Evolutionary conservation across 1,140 invertebrate species (phyloP).

Genomic region (Pseudomyrmex concolor): DNA sequence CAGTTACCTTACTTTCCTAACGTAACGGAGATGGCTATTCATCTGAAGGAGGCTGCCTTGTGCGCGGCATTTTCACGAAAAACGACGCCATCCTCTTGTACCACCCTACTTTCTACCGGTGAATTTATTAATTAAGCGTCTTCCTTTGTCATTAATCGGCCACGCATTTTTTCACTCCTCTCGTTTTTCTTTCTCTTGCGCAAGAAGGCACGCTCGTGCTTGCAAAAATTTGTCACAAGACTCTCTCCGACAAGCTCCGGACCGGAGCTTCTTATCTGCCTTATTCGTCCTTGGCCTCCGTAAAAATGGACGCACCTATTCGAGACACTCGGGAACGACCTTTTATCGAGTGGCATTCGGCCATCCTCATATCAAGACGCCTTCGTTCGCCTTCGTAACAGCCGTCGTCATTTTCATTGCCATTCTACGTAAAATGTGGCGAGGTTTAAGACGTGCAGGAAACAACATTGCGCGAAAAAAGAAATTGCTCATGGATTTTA

Average conservation of each 20-base stretch:
- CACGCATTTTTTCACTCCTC: constrained; percentile 2
- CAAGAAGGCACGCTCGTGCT: not conserved
- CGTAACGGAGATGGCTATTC: constrained; percentile 71
- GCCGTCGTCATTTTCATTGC: constrained; percentile 64
- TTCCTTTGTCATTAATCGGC: constrained; percentile 33
- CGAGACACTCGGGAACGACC: constrained; percentile 55
- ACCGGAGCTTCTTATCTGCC: constrained; percentile 58
- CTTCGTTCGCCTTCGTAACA: constrained; percentile 44
- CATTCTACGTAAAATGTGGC: constrained; percentile 52
- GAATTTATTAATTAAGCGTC: constrained; percentile 72
- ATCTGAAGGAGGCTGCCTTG: constrained; percentile 67
- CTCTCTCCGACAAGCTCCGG: not conserved
- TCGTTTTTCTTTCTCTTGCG: not conserved
- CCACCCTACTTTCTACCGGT: constrained; percentile 40
- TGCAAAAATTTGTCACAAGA: not conserved
- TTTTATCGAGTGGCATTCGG: constrained; percentile 68
- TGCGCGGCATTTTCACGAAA: constrained; percentile 67
- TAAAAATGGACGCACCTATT: constrained; percentile 65
- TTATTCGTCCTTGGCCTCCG: constrained; percentile 66
- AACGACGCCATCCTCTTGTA: constrained; percentile 58
- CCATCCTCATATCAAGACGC: constrained; percentile 53
- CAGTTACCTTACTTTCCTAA: constrained; percentile 72
- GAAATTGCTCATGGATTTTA: constrained; percentile 64
- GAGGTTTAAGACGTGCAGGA: constrained; percentile 55
- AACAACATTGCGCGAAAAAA: constrained; percentile 49